Conservation (phyloP, 2,888 invertebrate species). For the Hoplodrina blanda region DNA sequence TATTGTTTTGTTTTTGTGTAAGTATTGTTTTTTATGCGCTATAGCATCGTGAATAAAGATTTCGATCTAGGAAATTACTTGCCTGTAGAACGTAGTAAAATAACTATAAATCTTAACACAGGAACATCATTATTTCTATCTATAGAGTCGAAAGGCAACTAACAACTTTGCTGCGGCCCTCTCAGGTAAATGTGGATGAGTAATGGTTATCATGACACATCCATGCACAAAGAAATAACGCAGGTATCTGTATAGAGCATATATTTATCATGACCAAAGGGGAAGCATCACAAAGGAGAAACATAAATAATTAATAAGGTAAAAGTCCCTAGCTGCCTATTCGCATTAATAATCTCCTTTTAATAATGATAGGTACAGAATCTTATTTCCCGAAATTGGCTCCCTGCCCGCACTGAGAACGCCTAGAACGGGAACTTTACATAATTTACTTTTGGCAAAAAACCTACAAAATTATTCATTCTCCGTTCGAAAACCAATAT, state of each 20-base stretch:
- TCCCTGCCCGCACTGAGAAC: slow-evolving; percentile 52
- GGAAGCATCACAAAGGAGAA: slow-evolving; percentile 56
- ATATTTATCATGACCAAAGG: slow-evolving; percentile 47
- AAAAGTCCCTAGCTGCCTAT: slow-evolving; percentile 46
- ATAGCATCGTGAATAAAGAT: slow-evolving; percentile 17
- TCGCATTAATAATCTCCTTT: slow-evolving; percentile 54
- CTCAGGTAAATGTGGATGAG: slow-evolving; percentile 49
- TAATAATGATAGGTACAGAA: slow-evolving; percentile 60
- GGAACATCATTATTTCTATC: slow-evolving; percentile 39
- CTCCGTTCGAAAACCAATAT: slow-evolving; percentile 67
- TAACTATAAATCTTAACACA: slow-evolving; percentile 44
- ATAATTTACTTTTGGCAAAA: slow-evolving; percentile 67
- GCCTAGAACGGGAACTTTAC: slow-evolving; percentile 58
- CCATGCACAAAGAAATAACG: slow-evolving; percentile 43
- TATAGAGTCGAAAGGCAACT: slow-evolving; percentile 30
- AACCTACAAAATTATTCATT: slow-evolving; percentile 66
- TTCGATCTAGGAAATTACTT: slow-evolving; percentile 35
- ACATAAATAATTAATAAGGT: slow-evolving; percentile 58
- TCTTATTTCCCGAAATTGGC: slow-evolving; percentile 59
- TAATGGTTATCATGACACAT: slow-evolving; percentile 55
- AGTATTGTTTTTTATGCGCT: slow-evolving; percentile 29
- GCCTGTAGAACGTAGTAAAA: slow-evolving; percentile 1
- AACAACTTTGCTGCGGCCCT: slow-evolving; percentile 36
- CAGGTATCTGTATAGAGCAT: slow-evolving; percentile 49
- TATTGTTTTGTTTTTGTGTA: slow-evolving; percentile 38